These are phyloP conservation scores for Pharmacophagus antenor DNA, from an alignment of 2,888 invertebrate genomes.

Conservation along the genomic window DNA sequence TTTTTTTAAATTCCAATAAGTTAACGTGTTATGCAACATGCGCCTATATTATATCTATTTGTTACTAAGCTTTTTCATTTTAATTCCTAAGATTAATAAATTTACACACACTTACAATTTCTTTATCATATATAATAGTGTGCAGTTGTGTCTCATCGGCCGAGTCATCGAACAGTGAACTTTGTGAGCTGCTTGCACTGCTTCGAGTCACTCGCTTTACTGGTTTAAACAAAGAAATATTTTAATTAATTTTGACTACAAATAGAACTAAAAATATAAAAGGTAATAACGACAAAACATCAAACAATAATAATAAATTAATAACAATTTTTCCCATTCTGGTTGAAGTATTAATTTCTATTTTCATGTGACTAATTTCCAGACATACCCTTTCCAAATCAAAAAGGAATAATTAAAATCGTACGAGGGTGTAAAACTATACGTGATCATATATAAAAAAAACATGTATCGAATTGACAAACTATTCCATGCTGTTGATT, in stretches of 20 bases:
- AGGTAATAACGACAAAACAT: not conserved
- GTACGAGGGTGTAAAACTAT: no score
- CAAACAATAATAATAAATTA: not conserved
- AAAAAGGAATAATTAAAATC: no score
- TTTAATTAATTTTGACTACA: not conserved
- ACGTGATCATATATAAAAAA: no score
- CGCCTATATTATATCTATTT: no score
- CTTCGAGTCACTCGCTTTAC: constrained; percentile 43
- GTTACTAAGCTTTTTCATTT: not conserved
- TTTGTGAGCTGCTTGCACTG: constrained; percentile 48
- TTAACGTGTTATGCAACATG: not conserved
- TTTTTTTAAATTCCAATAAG: not conserved
- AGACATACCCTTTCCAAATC: no score
- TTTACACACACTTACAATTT: constrained; percentile 46
- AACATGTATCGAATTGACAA: no score
- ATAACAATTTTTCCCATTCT: no score
- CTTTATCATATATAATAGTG: constrained; percentile 71
- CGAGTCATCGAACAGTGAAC: constrained; percentile 50
- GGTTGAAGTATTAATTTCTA: no score
- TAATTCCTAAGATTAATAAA: not conserved
- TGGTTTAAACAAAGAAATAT: not conserved
- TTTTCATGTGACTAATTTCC: no score
- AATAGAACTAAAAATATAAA: not conserved
- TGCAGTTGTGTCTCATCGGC: constrained; percentile 67
- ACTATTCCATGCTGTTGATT: no score